Conservation (phyloP, 2,113 vertebrate genomes). For the Oreocharis arfaki region DNA sequence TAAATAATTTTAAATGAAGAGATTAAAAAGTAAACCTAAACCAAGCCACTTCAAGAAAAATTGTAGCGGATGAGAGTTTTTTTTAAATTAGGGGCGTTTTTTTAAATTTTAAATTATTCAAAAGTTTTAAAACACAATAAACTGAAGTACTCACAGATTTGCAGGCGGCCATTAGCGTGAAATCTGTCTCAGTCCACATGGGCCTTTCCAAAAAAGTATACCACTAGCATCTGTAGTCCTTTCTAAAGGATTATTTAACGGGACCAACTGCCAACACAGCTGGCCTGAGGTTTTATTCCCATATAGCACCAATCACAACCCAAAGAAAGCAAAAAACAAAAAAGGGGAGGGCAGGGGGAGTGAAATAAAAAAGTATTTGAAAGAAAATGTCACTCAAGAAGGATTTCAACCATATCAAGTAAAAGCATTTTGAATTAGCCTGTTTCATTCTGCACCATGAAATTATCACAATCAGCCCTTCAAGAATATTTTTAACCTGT, state of each 20-base stretch:
- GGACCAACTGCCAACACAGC: slow-evolving; percentile 85
- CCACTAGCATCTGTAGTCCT: slow-evolving; percentile 65
- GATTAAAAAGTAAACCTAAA: background rate
- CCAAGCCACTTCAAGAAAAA: background rate
- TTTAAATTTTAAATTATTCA: background rate
- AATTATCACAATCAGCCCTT: slow-evolving; percentile 60
- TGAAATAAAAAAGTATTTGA: slow-evolving; percentile 38
- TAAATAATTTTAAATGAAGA: background rate
- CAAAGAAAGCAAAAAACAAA: slow-evolving; percentile 64
- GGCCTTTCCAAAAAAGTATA: slow-evolving; percentile 69
- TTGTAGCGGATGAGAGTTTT: background rate
- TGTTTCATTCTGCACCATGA: slow-evolving; percentile 53
- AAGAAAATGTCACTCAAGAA: slow-evolving; percentile 53
- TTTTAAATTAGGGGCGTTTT: background rate
- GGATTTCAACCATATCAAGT: slow-evolving; percentile 55
- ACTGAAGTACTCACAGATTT: slow-evolving; percentile 86
- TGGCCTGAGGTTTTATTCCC: slow-evolving; percentile 91
- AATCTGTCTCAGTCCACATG: slow-evolving; percentile 75
- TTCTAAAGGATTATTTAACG: slow-evolving; percentile 53
- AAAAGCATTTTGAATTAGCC: slow-evolving; percentile 46
- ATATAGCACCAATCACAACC: slow-evolving; percentile 80
- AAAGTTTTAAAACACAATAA: slow-evolving; percentile 35
- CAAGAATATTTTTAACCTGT: slow-evolving; percentile 78
- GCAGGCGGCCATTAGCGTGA: slow-evolving; percentile 73
- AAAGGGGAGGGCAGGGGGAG: accelerated